phyloP scores from a whole-genome alignment of 2,113 vertebrate species.

The Guaruba guarouba region DNA sequence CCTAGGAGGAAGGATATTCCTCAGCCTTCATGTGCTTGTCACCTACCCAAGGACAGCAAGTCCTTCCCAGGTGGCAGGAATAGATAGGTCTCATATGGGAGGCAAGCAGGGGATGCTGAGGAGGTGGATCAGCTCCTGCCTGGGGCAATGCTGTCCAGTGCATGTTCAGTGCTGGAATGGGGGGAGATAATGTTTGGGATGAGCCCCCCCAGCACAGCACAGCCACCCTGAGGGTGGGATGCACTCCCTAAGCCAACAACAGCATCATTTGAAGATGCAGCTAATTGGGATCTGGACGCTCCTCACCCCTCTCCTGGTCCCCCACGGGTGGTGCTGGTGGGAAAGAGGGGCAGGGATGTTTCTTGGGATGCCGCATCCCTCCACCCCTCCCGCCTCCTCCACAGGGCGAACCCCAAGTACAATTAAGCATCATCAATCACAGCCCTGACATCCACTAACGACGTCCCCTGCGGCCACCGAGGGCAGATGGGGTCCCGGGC shows the following conservation, averaged over 20 bases:
- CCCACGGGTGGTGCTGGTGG: background rate
- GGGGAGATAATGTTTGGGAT: background rate
- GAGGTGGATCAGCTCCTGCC: background rate
- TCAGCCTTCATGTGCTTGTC: background rate
- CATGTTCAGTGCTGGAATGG: background rate
- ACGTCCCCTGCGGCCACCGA: background rate
- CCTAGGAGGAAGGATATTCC: background rate
- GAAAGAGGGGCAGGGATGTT: background rate
- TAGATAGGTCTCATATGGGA: too few species aligned
- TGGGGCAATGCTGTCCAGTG: background rate
- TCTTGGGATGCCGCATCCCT: background rate
- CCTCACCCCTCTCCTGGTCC: background rate
- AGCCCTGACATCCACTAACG: background rate
- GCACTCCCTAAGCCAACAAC: background rate
- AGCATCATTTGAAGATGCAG: background rate
- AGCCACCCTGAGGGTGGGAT: background rate
- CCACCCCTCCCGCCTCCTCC: background rate
- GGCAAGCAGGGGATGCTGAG: fast-evolving
- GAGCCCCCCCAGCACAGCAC: background rate
- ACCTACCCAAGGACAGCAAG: background rate
- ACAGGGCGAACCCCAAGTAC: background rate
- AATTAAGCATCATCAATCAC: conserved; percentile 18
- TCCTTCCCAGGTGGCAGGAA: background rate
- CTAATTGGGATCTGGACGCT: background rate
- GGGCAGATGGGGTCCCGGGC: background rate